Evolutionary conservation across 2,888 invertebrate genomes (phyloP).

Genomic region (Holacanthella duospinosa): DNA sequence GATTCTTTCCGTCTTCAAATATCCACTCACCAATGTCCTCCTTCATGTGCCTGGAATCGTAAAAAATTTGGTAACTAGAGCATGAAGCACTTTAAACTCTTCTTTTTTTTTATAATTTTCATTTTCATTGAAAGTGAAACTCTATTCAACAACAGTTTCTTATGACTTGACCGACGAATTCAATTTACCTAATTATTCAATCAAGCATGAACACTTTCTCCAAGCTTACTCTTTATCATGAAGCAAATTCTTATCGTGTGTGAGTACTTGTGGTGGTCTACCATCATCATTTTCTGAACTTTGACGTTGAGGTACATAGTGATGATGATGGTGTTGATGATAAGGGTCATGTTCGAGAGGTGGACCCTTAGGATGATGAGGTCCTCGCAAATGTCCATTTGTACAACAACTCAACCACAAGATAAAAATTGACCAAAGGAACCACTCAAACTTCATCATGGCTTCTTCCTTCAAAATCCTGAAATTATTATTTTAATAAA

Average conservation of each 20-base stretch:
- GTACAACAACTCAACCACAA: too few species aligned
- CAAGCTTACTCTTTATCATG: constrained; percentile 60
- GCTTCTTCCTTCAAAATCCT: too few species aligned
- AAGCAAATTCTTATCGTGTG: constrained; percentile 58
- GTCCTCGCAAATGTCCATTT: constrained; percentile 23
- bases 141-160: neutral
- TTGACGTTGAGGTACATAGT: constrained; percentile 39
- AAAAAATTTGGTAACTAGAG: neutral
- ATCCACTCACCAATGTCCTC: constrained; percentile 61
- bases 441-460: too few species aligned
- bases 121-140: neutral
- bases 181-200: too few species aligned
- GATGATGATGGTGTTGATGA: constrained; percentile 20
- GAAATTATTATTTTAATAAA: too few species aligned
- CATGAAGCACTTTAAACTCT: too few species aligned
- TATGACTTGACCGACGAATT: too few species aligned
- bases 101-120: neutral
- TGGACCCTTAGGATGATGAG: constrained; percentile 29
- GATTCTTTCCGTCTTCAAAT: constrained; percentile 52
- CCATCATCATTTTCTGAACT: too few species aligned
- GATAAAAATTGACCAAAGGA: too few species aligned
- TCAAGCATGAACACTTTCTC: neutral
- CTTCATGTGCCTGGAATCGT: constrained; percentile 57
- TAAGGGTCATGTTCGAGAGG: neutral
- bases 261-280: constrained; percentile 48